Evolutionary conservation across 2,113 vertebrate species (phyloP).

Genomic region (Melozone crissalis): DNA sequence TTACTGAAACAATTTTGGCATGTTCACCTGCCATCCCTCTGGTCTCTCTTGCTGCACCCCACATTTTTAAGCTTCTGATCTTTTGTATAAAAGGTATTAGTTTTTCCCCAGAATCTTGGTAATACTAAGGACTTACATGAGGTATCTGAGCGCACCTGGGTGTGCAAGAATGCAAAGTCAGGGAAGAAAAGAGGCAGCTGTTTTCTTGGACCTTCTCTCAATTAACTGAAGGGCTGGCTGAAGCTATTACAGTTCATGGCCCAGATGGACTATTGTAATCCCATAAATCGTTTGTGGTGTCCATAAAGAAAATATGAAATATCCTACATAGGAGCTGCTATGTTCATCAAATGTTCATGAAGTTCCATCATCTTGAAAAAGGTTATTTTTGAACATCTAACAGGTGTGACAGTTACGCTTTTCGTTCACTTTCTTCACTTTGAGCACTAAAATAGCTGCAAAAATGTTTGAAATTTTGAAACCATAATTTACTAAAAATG

Average conservation of each 20-base stretch:
- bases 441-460: slow-evolving; percentile 5
- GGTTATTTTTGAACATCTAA: slow-evolving; percentile 19
- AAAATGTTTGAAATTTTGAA: slow-evolving; percentile 18
- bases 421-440: slow-evolving; percentile 18
- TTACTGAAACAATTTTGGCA: background rate
- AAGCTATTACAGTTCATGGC: background rate
- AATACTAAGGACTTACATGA: background rate
- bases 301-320: background rate
- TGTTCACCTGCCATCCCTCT: background rate
- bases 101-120: background rate
- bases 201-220: background rate
- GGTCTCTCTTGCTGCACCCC: background rate
- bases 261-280: background rate
- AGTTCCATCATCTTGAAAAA: background rate
- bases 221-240: background rate
- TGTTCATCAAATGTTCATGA: background rate
- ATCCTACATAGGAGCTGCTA: background rate
- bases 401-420: background rate
- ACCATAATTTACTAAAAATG: slow-evolving; percentile 16
- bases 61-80: background rate
- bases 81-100: background rate
- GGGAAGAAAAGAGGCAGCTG: background rate
- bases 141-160: background rate
- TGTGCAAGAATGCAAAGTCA: background rate
- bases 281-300: background rate